Base-by-base conservation (phyloP, 2,797 vertebrate species). In the Synanceia verrucosa region DNA sequence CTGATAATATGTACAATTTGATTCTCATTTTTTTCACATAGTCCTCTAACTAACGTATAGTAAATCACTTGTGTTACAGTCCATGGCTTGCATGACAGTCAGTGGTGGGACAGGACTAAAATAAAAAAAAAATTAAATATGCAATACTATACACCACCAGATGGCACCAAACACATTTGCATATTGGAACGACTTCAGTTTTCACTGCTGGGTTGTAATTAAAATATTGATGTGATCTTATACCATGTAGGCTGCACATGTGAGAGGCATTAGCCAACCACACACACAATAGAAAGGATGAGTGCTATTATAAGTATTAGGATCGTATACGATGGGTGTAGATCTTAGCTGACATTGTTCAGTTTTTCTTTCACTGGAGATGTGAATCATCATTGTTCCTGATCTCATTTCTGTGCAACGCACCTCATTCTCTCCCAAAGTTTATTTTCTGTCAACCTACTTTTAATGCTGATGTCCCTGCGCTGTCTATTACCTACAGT, bases 391-490 rank as follows among this genome's bases (percentile, higher is more conserved):
- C 43, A 39, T 23, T 9, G 8, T 23, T 36, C 12, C 60, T 46
- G 19, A 64, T 73, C 13, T 41, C 6, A 61, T 24, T n/a, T 72
- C 9, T 64, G 64, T 66, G 23, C 18, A 5, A 6, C 16, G 18
- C 23, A 14, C 24, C 26, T 19, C 29, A 28, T 58, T 52, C 43
- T 64, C 33, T 6, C 12, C 6, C 11, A 36, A 55, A 58, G 24
- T 51, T 64, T 73, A 66, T 57, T 61, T 72, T 52, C 13, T 57
- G 59, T 21, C 65, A 65, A 36, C 72, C 60, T 69, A 73, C 55
- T 73, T 75, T 66, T 73, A 73, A 61, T 37, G 8, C 16, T 31
- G 53, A 51, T 1, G 3, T 52, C 37, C 36, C 47, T 31, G 23
- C 47, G 37, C 39, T 37, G 23, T 58, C n/a, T 51, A 24, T 33